Base-by-base conservation (phyloP, 2,113 vertebrate genomes). In the Corynorhinus townsendii region DNA sequence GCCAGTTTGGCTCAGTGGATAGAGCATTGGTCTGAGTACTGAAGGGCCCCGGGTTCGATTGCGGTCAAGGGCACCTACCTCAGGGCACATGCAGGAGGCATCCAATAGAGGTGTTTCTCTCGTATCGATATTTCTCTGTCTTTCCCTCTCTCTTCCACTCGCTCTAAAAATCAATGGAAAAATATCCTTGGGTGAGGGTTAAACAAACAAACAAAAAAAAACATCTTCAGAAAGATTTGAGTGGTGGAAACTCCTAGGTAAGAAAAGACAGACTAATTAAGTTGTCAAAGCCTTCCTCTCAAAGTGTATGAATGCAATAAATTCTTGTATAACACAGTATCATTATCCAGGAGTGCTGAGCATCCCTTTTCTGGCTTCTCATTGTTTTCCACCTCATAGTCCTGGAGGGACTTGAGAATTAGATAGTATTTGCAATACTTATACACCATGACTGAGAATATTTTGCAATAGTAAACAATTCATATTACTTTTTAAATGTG, bases 221-320 rank as follows among this genome's bases (percentile, higher is more conserved):
- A 56, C 24, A 56, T 3, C 64, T 92, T 80, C 35, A 71, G 47
- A 90, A 90, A 89, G 54, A 45, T 49, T 30, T 89, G 38, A 93
- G 62, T 45, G 4, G 66, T 33, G 2, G 49, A 76, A 76, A 62
- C 76, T 76, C 71, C 86, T 80, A 68, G 76, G 12, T 72, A 82
- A 95, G 85, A 94, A 94, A 86, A 87, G 86, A 90, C 73, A 80
- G 73, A 75, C 56, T 86, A 95, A 95, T 73, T 92, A 72, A 90
- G 64, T 64, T 88, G 91, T 92, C 86, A 96, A 86, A 90, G 62
- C 66, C 73, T 84, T 92, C 71, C 49, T 94, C 47, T 94, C 82
- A 33, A 77, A 92, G 80, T 79, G 62, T 9, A 15, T 33, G 56
- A 77, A 83, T 26, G 62, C 47, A 80, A 72, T 7, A 92, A 47